Evolutionary conservation across 2,797 vertebrate species (phyloP), one percentile per base, ranked within the genome.

Genomic region (Chelon auratus): DNA sequence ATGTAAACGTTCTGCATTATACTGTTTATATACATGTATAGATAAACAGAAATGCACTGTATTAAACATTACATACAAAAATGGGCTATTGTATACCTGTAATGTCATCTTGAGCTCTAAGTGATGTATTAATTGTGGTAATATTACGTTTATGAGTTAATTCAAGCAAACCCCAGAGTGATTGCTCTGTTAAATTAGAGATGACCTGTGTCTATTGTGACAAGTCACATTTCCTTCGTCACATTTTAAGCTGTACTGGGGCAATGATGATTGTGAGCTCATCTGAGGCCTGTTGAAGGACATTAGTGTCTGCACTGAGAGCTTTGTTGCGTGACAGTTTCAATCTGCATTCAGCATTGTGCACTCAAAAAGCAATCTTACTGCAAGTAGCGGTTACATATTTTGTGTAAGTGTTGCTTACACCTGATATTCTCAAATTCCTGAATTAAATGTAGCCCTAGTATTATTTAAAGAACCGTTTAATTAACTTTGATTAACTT

Each of bases 141-240:
- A 14, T 56, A n/a, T 47, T 47, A 39, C 20, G 51, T 22, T 45
- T 40, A 6, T 42, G 0, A 37, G 8, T 37, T 72, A 26, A 76
- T 65, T 17, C 7, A 60, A 13, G 12, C 6, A 43, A 43, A 72
- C 50, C 40, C 2, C 15, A 5, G 33, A 37, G 61, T 62, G 24
- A 53, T 30, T 36, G 5, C 37, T 14, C 59, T 36, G 33, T 56
- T 45, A 45, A 51, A 50, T 62, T 55, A 71, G 42, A 68, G 40
- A 74, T 62, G 30, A 68, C 45, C 24, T 69, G 30, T 51, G 12
- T 69, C 77, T 68, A 24, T 59, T 22, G 17, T 36, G 61, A 63
- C 24, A 33, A 72, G 42, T 71, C 51, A 55, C 47, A 20, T 75
- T 30, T 58, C 51, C 67, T 68, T 51, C 17, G 48, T 68, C 68